A percentile compares a stretch with the other conserved stretches of the same genome.
Conservation (phyloP, 2,797 vertebrate species). For the Xerus rutilus region DNA sequence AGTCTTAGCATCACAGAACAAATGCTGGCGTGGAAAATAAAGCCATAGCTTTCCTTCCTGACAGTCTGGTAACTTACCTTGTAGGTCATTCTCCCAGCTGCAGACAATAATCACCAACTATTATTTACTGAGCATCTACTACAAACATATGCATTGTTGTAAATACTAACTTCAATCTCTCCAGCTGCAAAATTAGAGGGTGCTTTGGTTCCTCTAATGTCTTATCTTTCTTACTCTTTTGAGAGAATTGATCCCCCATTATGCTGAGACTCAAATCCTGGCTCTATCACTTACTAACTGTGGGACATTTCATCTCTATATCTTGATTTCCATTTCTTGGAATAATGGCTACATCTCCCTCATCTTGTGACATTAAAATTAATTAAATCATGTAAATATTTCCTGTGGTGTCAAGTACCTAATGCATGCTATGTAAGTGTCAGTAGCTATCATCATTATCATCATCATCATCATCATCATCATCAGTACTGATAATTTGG, state of each 20-base stretch:
- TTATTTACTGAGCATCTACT: neutral
- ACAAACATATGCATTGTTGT: neutral
- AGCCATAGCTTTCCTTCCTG: neutral
- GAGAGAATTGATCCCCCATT: neutral
- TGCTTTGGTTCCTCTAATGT: neutral
- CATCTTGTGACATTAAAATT: neutral
- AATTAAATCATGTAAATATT: neutral
- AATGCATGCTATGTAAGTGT: neutral
- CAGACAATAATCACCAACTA: neutral
- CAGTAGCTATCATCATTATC: neutral
- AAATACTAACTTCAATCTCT: neutral
- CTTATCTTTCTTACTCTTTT: neutral
- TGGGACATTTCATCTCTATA: too few species aligned
- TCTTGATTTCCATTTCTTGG: too few species aligned
- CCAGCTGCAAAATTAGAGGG: neutral
- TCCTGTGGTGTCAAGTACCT: too few species aligned
- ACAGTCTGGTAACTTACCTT: neutral
- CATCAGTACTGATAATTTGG: neutral
- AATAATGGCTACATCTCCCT: neutral
- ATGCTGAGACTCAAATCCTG: neutral
- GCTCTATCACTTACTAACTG: neutral
- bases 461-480: neutral
- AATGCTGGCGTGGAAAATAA: neutral
- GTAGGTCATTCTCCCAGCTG: neutral
- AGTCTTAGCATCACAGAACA: neutral